A percentile compares a stretch with the other conserved stretches of the same genome.
Conservation (phyloP, 2,113 vertebrate species). For the Dolichotis patagonum region DNA sequence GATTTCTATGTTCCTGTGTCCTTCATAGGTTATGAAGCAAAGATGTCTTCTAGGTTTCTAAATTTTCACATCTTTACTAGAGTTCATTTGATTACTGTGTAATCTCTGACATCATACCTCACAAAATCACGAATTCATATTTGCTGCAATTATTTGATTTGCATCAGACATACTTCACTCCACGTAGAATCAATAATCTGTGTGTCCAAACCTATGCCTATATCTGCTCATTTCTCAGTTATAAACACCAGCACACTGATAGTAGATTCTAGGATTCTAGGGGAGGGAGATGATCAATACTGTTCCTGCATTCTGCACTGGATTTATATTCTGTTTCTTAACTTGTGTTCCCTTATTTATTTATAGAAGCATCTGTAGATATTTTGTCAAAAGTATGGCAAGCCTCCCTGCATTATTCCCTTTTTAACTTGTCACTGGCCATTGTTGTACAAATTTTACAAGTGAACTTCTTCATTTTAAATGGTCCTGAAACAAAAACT, state of each 20-base stretch:
- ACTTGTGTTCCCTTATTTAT: neutral
- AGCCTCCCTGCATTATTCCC: neutral
- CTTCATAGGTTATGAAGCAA: neutral
- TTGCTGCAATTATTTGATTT: neutral
- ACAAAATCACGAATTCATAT: neutral
- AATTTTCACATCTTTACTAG: neutral
- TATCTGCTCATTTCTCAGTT: too few relatives aligned
- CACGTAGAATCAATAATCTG: neutral
- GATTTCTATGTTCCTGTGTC: neutral
- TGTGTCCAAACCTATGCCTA: rapidly evolving
- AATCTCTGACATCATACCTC: neutral
- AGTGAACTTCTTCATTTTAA: neutral
- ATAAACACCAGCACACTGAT: neutral
- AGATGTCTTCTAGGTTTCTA: neutral
- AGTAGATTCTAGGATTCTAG: neutral
- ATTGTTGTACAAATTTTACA: neutral
- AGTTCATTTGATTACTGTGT: neutral
- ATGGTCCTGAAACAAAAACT: neutral
- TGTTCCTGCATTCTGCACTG: neutral
- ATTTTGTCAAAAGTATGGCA: rapidly evolving
- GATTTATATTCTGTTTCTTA: neutral
- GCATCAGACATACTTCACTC: neutral
- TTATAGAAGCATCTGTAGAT: neutral
- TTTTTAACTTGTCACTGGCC: neutral
- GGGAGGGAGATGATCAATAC: too few relatives aligned